phyloP scores from a whole-genome alignment of 2,888 invertebrate species.

The Pherbina coryleti region DNA sequence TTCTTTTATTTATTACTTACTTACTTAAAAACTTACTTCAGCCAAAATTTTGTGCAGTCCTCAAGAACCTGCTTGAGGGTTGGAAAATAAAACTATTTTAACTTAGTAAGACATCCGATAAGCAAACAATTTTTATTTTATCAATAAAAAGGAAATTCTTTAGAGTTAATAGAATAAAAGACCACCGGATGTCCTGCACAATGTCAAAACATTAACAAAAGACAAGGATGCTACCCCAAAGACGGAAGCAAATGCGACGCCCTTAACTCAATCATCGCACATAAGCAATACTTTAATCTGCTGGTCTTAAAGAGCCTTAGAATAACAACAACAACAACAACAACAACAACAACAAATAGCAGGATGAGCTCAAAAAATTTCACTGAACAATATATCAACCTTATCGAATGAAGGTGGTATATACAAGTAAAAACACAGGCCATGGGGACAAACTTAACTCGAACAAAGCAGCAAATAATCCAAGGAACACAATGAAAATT shows the following conservation, averaged over 20 bases:
- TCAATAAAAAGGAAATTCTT: not conserved
- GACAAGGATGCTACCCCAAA: not conserved
- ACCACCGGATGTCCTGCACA: constrained; percentile 29
- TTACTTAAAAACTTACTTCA: too few species aligned
- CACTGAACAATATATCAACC: constrained; percentile 36
- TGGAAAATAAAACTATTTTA: too few species aligned
- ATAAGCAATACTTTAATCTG: not conserved
- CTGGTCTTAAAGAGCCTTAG: not conserved
- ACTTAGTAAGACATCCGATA: too few species aligned
- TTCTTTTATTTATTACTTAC: too few species aligned
- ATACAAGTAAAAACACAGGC: not conserved
- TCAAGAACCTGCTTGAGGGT: too few species aligned
- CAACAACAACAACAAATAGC: constrained; percentile 39
- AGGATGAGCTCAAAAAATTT: not conserved
- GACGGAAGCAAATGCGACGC: constrained; percentile 42
- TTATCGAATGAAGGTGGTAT: not conserved
- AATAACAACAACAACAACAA: constrained; percentile 14
- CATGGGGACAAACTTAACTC: not conserved
- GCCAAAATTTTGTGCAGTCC: too few species aligned
- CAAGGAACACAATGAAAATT: not conserved
- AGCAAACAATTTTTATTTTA: too few species aligned
- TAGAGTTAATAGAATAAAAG: constrained; percentile 13
- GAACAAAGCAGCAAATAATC: constrained; percentile 23
- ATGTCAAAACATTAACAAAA: constrained; percentile 14
- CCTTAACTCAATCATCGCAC: constrained; percentile 13